Conservation (phyloP, 2,888 invertebrate species). For the Pachymerium ferrugineum region DNA sequence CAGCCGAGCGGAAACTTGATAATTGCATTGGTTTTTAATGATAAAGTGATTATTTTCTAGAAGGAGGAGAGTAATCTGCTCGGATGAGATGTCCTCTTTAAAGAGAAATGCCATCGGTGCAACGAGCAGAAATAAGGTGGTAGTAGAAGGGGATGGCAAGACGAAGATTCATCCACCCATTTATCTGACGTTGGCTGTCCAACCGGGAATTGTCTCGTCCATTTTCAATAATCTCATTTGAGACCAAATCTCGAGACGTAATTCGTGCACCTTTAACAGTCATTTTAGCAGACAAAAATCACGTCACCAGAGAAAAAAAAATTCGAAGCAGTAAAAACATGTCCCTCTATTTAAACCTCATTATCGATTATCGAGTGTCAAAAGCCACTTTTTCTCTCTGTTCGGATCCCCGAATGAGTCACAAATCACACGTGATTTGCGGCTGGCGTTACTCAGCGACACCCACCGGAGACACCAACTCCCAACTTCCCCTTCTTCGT, state of each 20-base stretch:
- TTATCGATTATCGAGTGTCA: conserved; percentile 9
- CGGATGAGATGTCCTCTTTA: conserved; percentile 10
- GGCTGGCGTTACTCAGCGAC: conserved; percentile 6
- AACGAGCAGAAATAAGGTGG: conserved; percentile 1
- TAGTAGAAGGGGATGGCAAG: not conserved
- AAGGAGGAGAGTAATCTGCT: conserved; percentile 19
- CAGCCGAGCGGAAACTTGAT: conserved; percentile 18
- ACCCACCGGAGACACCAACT: not conserved
- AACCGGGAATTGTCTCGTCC: conserved; percentile 10
- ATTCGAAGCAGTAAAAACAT: not conserved
- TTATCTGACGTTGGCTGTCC: not conserved
- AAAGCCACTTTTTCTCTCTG: not conserved
- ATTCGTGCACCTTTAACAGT: not conserved
- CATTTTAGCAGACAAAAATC: too few species aligned
- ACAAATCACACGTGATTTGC: conserved; percentile 6
- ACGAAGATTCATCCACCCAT: conserved; percentile 9
- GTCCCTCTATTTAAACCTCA: not conserved
- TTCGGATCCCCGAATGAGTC: not conserved
- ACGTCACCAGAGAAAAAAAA: not conserved
- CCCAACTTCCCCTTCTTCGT: not conserved
- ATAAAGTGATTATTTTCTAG: conserved; percentile 15
- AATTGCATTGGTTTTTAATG: conserved; percentile 21
- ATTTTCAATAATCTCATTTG: conserved; percentile 16
- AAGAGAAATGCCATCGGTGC: conserved; percentile 9
- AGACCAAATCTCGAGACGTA: not conserved